phyloP scores from a whole-genome alignment of 2,113 vertebrate genomes.

The Tautogolabrus adspersus region DNA sequence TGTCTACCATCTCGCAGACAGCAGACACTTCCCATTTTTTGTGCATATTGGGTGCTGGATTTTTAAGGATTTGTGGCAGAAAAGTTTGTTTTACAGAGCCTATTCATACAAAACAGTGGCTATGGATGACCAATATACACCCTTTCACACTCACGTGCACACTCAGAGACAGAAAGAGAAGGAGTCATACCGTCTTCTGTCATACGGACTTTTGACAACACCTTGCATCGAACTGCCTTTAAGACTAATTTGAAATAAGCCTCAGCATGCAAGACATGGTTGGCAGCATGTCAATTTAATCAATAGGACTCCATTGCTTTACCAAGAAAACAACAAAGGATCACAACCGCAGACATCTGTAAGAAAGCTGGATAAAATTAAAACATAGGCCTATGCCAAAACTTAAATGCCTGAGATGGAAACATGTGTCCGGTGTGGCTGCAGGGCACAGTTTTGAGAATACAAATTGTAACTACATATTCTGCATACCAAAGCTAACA shows the following conservation, averaged over 20 bases:
- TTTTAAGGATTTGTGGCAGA: slow-evolving; percentile 41
- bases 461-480: too few relatives aligned
- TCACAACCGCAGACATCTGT: too few relatives aligned
- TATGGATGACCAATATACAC: slow-evolving; percentile 38
- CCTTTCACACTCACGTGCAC: not conserved
- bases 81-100: slow-evolving; percentile 48
- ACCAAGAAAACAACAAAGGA: slow-evolving; percentile 18
- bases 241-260: slow-evolving; percentile 26
- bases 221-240: slow-evolving; percentile 10
- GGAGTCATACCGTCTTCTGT: slow-evolving; percentile 18
- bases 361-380: too few relatives aligned
- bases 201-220: slow-evolving; percentile 27
- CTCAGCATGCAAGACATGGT: slow-evolving; percentile 11
- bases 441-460: too few relatives aligned
- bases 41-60: slow-evolving; percentile 49
- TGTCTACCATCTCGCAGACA: slow-evolving; percentile 18
- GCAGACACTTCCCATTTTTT: slow-evolving; percentile 43
- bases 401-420: too few relatives aligned
- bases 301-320: slow-evolving; percentile 30
- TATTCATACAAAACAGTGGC: slow-evolving; percentile 27
- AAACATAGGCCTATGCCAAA: too few relatives aligned
- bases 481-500: not conserved
- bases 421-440: too few relatives aligned
- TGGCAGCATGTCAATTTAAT: slow-evolving; percentile 46
- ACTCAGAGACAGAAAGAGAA: not conserved